phyloP scores from a whole-genome alignment of 2,113 vertebrate species.

The Mobula birostris region DNA sequence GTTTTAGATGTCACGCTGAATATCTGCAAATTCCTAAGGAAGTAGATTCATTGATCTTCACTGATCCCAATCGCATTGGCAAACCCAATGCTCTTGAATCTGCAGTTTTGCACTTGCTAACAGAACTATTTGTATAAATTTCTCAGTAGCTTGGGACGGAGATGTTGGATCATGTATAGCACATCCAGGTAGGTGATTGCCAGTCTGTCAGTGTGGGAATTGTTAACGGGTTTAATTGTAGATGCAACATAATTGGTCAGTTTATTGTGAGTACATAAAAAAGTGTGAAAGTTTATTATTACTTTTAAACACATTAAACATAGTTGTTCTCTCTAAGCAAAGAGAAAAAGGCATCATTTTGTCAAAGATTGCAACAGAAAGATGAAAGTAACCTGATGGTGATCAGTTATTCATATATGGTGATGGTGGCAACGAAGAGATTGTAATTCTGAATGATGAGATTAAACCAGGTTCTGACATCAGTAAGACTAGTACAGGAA shows the following conservation, averaged over 20 bases:
- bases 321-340: not conserved
- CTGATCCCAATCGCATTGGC: not conserved
- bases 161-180: not conserved
- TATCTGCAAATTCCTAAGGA: too few relatives aligned
- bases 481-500: not conserved
- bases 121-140: not conserved
- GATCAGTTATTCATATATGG: slow-evolving; percentile 9
- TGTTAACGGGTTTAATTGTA: not conserved
- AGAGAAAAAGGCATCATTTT: not conserved
- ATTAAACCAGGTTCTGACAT: slow-evolving; percentile 3
- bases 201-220: not conserved
- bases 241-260: not conserved
- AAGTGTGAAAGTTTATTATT: not conserved
- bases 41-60: not conserved
- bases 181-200: not conserved
- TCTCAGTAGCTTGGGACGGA: not conserved
- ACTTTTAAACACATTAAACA: not conserved
- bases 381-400: not conserved
- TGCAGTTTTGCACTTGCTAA: not conserved
- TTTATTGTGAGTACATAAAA: not conserved
- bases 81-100: not conserved
- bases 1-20: too few relatives aligned
- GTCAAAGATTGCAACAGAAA: not conserved
- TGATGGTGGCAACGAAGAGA: not conserved
- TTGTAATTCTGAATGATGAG: slow-evolving; percentile 6